phyloP scores from a whole-genome alignment of 2,888 invertebrate species.

The Cheilosia vernalis region DNA sequence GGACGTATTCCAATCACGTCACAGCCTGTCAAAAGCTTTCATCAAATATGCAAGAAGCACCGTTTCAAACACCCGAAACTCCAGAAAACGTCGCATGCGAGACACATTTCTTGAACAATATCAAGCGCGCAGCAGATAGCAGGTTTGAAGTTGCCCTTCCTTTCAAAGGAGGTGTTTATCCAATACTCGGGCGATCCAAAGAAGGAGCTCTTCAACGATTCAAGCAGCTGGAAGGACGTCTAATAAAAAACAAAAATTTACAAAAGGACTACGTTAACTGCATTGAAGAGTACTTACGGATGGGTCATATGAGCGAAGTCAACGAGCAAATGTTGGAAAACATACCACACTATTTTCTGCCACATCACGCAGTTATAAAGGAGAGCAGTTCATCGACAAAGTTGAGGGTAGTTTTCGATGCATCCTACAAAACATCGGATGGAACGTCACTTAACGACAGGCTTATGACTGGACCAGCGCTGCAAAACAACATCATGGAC shows the following conservation, averaged over 20 bases:
- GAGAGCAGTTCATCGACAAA: slow-evolving; percentile 43
- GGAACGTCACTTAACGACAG: slow-evolving; percentile 73
- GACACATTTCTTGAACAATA: slow-evolving; percentile 13
- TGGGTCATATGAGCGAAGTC: slow-evolving; percentile 34
- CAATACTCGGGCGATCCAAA: no score
- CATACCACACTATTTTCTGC: slow-evolving; percentile 9
- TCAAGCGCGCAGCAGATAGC: slow-evolving; percentile 1
- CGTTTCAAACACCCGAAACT: not conserved
- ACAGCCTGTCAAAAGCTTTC: not conserved
- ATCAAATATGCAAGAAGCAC: not conserved
- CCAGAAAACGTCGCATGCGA: slow-evolving; percentile 38
- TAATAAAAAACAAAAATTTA: not conserved
- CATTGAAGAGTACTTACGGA: slow-evolving; percentile 17
- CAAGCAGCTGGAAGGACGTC: slow-evolving; percentile 7
- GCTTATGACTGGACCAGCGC: slow-evolving; percentile 51
- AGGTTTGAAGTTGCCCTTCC: slow-evolving; percentile 25
- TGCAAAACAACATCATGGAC: slow-evolving; percentile 1
- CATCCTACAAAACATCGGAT: slow-evolving; percentile 41
- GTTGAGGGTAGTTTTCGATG: slow-evolving; percentile 57
- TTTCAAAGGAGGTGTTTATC: slow-evolving; percentile 37
- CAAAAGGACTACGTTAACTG: slow-evolving; percentile 6
- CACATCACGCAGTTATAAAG: slow-evolving; percentile 32
- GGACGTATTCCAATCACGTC: no score
- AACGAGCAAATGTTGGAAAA: not conserved
- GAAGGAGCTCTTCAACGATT: slow-evolving; percentile 22